Evolutionary conservation across 2,113 vertebrate genomes (phyloP).

Genomic region (Pitta sordida): DNA sequence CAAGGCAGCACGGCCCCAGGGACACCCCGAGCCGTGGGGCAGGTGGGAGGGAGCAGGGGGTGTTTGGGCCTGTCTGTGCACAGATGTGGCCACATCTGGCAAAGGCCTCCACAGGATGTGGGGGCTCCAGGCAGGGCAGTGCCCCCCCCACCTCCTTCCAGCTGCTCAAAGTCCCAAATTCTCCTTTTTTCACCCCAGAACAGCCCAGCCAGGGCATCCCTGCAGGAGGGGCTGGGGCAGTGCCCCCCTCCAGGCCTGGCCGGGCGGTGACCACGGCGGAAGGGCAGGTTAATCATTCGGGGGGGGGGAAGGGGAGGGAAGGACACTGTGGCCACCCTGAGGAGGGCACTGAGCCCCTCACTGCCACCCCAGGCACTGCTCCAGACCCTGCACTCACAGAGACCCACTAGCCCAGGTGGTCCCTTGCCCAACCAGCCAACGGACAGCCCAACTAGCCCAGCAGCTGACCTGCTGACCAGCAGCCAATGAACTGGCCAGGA

Average conservation of each 20-base stretch:
- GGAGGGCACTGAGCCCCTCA: background rate
- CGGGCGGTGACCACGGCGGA: too few relatives aligned
- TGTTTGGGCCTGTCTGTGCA: background rate
- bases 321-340: background rate
- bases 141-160: background rate
- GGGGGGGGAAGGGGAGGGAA: background rate
- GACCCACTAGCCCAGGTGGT: background rate
- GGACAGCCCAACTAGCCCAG: rapidly evolving
- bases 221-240: too few relatives aligned
- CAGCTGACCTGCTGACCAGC: background rate
- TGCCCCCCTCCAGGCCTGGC: background rate
- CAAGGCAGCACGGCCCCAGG: rapidly evolving
- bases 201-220: background rate
- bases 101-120: background rate
- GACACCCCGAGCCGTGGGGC: rapidly evolving
- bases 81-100: background rate
- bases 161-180: background rate
- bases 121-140: background rate
- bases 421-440: background rate
- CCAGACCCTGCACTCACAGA: rapidly evolving
- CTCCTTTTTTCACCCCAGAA: background rate
- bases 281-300: background rate
- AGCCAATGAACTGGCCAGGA: background rate
- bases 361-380: background rate
- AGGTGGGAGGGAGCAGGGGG: too few relatives aligned